These are phyloP conservation scores for Labia minor DNA, from an alignment of 2,888 invertebrate genomes.

Conservation along the genomic window DNA sequence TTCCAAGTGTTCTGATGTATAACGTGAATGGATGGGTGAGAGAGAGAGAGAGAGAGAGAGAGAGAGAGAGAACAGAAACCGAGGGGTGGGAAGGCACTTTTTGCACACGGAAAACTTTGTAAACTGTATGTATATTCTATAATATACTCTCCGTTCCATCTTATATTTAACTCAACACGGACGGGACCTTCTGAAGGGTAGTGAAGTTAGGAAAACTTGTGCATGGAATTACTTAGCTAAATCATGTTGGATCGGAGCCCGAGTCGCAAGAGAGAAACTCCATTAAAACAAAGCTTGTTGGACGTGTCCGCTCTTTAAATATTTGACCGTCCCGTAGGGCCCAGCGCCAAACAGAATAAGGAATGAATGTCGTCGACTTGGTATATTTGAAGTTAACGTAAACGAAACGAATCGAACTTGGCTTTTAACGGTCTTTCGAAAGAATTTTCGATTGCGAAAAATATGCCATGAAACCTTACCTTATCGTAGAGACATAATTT, in stretches of 20 bases:
- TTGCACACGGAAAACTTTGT: slow-evolving; percentile 4
- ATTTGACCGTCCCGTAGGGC: slow-evolving; percentile 13
- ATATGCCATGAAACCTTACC: too few species aligned
- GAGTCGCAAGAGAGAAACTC: not conserved
- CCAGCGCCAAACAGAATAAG: not conserved
- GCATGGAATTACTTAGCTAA: slow-evolving; percentile 13
- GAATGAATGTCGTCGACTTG: not conserved
- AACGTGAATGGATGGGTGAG: not conserved
- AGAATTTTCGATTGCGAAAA: too few species aligned
- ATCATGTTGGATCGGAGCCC: not conserved
- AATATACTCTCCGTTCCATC: slow-evolving; percentile 1
- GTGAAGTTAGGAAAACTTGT: slow-evolving; percentile 4
- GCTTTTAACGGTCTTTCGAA: too few species aligned
- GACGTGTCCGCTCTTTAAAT: slow-evolving; percentile 13
- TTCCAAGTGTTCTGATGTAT: slow-evolving; percentile 3
- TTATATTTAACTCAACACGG: slow-evolving; percentile 13
- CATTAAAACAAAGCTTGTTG: slow-evolving; percentile 13
- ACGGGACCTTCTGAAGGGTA: not conserved
- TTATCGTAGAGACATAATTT: too few species aligned
- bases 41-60: too few species aligned
- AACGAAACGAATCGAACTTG: too few species aligned
- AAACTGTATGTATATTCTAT: slow-evolving; percentile 13
- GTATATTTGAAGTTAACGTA: too few species aligned
- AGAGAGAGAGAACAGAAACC: too few species aligned
- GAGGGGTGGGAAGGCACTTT: not conserved